Conservation (phyloP, 1,140 invertebrate species). For the Centruroides vittatus region DNA sequence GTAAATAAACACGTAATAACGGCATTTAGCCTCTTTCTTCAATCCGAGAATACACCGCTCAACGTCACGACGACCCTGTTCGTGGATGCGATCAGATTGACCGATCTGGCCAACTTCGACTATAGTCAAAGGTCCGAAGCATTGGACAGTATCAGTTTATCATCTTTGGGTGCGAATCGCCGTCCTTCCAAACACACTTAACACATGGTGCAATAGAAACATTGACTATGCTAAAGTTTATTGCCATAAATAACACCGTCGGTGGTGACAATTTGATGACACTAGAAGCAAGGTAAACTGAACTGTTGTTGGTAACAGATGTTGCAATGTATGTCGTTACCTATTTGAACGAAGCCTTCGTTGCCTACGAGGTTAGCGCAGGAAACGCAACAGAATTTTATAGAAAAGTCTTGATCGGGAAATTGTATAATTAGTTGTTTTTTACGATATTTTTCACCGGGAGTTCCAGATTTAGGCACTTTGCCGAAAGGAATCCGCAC, state of each 20-base stretch:
- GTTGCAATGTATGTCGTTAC: conserved; percentile 92
- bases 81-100: too few species aligned
- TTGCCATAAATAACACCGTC: conserved; percentile 99
- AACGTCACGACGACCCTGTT: too few species aligned
- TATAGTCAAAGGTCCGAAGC: conserved; percentile 93
- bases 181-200: too few species aligned
- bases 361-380: conserved; percentile 97
- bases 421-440: conserved; percentile 72
- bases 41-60: too few species aligned
- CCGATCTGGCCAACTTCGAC: too few species aligned
- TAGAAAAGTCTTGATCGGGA: conserved; percentile 84
- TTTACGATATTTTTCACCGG: conserved; percentile 61
- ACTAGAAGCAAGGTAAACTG: conserved; percentile 93
- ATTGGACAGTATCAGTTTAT: conserved; percentile 89
- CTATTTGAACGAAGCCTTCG: conserved; percentile 96
- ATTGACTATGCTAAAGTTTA: conserved; percentile 24
- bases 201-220: too few species aligned
- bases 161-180: conserved; percentile 45
- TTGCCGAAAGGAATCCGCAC: conserved; percentile 54
- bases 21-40: too few species aligned
- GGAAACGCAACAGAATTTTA: conserved; percentile 75
- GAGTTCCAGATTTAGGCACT: conserved; percentile 55
- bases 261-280: conserved; percentile 91
- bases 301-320: conserved; percentile 50
- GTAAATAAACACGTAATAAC: too few species aligned